Base-by-base conservation (phyloP, 1,140 invertebrate species). In the Dreissena polymorpha region DNA sequence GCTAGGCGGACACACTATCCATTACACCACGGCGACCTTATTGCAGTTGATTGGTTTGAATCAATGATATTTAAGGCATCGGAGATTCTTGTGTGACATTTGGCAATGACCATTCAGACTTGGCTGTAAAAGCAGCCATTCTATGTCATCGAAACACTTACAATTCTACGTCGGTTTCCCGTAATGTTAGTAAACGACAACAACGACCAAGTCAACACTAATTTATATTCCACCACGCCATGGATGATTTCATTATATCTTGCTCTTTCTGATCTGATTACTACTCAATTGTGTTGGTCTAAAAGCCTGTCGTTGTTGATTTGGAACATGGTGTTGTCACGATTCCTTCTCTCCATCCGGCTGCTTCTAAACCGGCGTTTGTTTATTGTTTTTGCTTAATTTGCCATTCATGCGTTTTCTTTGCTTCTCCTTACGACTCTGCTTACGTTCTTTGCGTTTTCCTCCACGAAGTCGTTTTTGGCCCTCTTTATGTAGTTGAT, bases 381-480 rank as follows among this genome's bases (percentile, higher is more conserved):
- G n/a, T n/a, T 57, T 86, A 63, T 79, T 67, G 67, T 70, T 55
- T 74, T 75, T 73, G 60, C 23, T 27, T 68, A 21, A 55, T 65
- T 65, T 75, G 23, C 51, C 73, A 60, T 69, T 73, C 57, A 67
- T 63, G 68, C 21, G 53, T 73, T 84, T 72, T 55, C 78, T 83
- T 60, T 81, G 50, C 23, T 78, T 72, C 60, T 21, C 53, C 70
- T 86, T 72, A n/a, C 74, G 76, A 23, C 60, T 55, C 68, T 83
- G 83, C 51, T 77, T 77, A 55, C 68, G 65, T 57, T 82, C 82
- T 79, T 84, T 39, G 74, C 69, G n/a, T 55, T 70, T 51, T 60
- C 82, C 49, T 21, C 73, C 63, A 5, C 65, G 49, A 0, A 50
- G 25, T 13, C 73, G 21, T 69, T 69, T 76, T 25, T 70, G 29